Percentiles rank a stretch among this genome's conserved stretches.
phyloP scores from a whole-genome alignment of 2,797 vertebrate genomes.

The Aplochiton taeniatus region DNA sequence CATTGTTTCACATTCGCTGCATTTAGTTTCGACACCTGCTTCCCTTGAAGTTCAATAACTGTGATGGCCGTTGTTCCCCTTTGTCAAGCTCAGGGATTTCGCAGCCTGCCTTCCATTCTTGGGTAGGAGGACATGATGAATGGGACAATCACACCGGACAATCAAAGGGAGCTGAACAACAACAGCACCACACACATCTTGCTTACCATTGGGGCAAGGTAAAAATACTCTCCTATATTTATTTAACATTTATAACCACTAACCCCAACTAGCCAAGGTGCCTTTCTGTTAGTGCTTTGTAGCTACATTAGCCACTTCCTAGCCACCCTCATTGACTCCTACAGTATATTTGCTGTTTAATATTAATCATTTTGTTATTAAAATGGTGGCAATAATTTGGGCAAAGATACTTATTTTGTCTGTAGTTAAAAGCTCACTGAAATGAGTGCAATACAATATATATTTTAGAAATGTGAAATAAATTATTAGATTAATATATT shows the following conservation, averaged over 20 bases:
- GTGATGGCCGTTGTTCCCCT: conserved; percentile 44
- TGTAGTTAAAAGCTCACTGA: too few relatives aligned
- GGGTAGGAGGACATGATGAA: conserved; percentile 65
- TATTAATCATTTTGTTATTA: too few relatives aligned
- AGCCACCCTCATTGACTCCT: too few relatives aligned
- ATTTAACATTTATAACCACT: conserved; percentile 12
- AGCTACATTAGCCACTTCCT: too few relatives aligned
- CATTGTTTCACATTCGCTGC: conserved; percentile 50
- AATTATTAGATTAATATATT: too few relatives aligned
- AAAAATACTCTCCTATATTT: conserved; percentile 29
- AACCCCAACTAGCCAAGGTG: background rate
- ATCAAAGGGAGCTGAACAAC: conserved; percentile 49
- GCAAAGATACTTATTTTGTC: too few relatives aligned
- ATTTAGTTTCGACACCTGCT: conserved; percentile 64
- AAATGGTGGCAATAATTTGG: too few relatives aligned
- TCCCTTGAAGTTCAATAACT: conserved; percentile 66
- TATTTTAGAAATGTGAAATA: too few relatives aligned
- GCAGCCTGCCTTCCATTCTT: conserved; percentile 17
- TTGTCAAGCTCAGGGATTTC: conserved; percentile 41
- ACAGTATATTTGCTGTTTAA: too few relatives aligned
- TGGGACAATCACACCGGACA: conserved; percentile 64
- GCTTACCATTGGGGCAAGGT: conserved; percentile 44
- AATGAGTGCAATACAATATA: too few relatives aligned
- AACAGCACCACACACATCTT: conserved; percentile 51
- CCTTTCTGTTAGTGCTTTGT: too few relatives aligned